Evolutionary conservation across 2,113 vertebrate species (phyloP).

Genomic region (Perccottus glenii): DNA sequence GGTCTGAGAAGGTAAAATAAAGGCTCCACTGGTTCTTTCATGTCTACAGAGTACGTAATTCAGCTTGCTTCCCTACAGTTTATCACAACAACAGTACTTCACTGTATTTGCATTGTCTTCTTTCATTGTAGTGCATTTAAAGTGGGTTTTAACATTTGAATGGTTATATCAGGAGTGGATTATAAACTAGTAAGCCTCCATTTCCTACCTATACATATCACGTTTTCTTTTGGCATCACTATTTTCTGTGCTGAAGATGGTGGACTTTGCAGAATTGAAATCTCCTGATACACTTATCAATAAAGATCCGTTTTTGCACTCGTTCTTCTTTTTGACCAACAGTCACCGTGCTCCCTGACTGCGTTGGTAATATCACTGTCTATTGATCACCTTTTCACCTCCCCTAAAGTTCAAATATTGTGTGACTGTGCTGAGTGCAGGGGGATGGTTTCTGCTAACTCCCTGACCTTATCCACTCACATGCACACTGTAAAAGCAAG

Average conservation of each 20-base stretch:
- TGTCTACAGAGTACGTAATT: slow-evolving; percentile 36
- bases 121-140: no score
- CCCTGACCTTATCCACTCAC: slow-evolving; percentile 24
- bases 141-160: no score
- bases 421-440: slow-evolving; percentile 13
- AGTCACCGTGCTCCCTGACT: slow-evolving; percentile 14
- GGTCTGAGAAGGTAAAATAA: slow-evolving; percentile 21
- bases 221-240: no score
- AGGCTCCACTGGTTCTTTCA: slow-evolving; percentile 24
- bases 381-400: slow-evolving; percentile 58
- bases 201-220: no score
- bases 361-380: slow-evolving; percentile 28
- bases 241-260: no score
- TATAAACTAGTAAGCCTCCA: no score
- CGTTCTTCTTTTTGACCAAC: slow-evolving; percentile 2
- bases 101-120: neutral
- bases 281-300: no score
- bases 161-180: no score
- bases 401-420: slow-evolving; percentile 41
- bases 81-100: slow-evolving; percentile 18
- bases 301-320: neutral
- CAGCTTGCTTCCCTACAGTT: slow-evolving; percentile 3
- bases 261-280: no score
- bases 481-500: slow-evolving; percentile 11
- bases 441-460: slow-evolving; percentile 20